A percentile compares a stretch with the other conserved stretches of the same genome.
Conservation (phyloP, 2,888 invertebrate species). For the Cantharis flavilabris region DNA sequence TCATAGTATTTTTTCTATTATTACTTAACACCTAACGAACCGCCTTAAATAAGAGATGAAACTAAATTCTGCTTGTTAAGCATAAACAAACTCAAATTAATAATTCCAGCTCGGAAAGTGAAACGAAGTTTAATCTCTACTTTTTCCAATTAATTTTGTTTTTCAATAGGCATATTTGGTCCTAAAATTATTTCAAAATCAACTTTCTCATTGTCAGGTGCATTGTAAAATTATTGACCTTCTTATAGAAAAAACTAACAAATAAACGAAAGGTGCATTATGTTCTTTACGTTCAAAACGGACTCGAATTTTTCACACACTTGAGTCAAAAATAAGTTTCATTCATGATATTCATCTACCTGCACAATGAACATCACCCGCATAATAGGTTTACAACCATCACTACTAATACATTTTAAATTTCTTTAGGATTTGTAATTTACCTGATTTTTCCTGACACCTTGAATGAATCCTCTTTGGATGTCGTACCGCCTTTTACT, state of each 20-base stretch:
- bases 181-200: neutral
- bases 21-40: no score
- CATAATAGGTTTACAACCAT: slow-evolving; percentile 16
- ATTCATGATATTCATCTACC: slow-evolving; percentile 18
- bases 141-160: neutral
- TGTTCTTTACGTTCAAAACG: neutral
- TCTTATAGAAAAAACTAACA: neutral
- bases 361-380: slow-evolving; percentile 12
- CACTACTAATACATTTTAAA: slow-evolving; percentile 23
- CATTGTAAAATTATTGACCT: neutral
- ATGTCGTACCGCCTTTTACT: slow-evolving; percentile 12
- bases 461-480: slow-evolving; percentile 18
- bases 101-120: no score
- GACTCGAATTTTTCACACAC: neutral
- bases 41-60: no score
- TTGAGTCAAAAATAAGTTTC: slow-evolving; percentile 8
- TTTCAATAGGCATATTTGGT: no score
- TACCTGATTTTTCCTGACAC: slow-evolving; percentile 26
- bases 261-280: neutral
- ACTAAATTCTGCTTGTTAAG: no score
- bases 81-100: no score
- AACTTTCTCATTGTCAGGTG: neutral
- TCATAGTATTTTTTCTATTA: no score
- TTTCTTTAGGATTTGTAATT: slow-evolving; percentile 24
- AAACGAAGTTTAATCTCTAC: neutral